A percentile compares a stretch with the other conserved stretches of the same genome.
Conservation (phyloP, 2,888 invertebrate species). For the Tethea ocularis region DNA sequence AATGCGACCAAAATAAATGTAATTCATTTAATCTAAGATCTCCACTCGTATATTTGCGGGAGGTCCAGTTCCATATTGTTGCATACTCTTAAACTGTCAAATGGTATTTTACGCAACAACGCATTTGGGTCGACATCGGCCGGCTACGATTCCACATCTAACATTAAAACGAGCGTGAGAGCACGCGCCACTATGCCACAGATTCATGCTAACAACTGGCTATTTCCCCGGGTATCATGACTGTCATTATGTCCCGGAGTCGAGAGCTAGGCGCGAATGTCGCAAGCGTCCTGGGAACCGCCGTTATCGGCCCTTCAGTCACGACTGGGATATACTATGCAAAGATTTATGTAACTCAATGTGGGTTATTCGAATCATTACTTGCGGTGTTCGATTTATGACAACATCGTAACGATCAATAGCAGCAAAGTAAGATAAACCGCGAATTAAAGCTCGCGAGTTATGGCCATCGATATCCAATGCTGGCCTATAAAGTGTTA, state of each 20-base stretch:
- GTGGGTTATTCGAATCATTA: conserved; percentile 60
- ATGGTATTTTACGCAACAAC: conserved; percentile 47
- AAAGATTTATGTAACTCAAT: conserved; percentile 58
- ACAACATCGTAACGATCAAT: conserved; percentile 38
- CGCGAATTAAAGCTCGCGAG: conserved; percentile 34
- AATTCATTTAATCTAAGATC: conserved; percentile 3
- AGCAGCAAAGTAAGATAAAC: conserved; percentile 27
- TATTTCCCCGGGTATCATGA: conserved; percentile 63
- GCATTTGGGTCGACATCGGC: conserved; percentile 56
- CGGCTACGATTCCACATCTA: conserved; percentile 46
- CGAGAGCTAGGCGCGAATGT: conserved; percentile 35
- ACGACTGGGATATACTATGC: conserved; percentile 64
- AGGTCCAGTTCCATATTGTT: conserved; percentile 2
- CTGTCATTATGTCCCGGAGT: conserved; percentile 63
- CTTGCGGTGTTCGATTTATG: conserved; percentile 63
- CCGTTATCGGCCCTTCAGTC: conserved; percentile 60
- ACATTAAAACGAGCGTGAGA: conserved; percentile 66
- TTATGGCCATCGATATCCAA: conserved; percentile 34
- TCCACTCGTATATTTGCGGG: not conserved
- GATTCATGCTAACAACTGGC: conserved; percentile 71
- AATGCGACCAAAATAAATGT: not conserved
- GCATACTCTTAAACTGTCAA: conserved; percentile 40
- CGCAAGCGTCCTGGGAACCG: conserved; percentile 67
- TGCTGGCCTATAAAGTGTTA: conserved; percentile 3
- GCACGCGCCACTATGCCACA: conserved; percentile 32